phyloP scores from a whole-genome alignment of 1,140 invertebrate species.

The Ips nitidus region DNA sequence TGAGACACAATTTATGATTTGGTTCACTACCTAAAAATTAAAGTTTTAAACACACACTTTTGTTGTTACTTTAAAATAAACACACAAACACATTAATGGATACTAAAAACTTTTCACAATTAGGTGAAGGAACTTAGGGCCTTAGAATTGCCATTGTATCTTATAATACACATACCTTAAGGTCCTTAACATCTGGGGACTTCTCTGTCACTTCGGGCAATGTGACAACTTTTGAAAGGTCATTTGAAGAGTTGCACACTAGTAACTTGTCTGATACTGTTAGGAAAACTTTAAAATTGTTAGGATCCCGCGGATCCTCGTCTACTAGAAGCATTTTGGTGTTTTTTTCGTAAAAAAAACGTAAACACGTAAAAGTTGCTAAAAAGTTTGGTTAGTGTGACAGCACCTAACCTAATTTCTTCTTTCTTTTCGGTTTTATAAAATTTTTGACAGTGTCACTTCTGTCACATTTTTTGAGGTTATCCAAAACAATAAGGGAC shows the following conservation, averaged over 20 bases:
- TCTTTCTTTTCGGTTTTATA: neutral
- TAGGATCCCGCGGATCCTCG: neutral
- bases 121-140: no score
- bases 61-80: no score
- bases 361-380: no score
- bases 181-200: no score
- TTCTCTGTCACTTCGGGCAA: neutral
- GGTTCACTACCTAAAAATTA: neutral
- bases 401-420: neutral
- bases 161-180: no score
- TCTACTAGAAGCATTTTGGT: slow-evolving; percentile 14
- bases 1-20: neutral
- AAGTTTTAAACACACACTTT: no score
- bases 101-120: no score
- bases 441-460: neutral
- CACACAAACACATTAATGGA: no score
- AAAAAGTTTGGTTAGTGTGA: neutral
- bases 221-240: neutral
- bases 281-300: neutral
- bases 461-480: neutral
- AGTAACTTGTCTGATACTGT: neutral
- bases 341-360: neutral
- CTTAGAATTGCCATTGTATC: no score
- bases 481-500: neutral
- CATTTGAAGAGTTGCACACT: neutral